Evolutionary conservation across 2,113 vertebrate species (phyloP).

Genomic region (Phyllostomus discolor): DNA sequence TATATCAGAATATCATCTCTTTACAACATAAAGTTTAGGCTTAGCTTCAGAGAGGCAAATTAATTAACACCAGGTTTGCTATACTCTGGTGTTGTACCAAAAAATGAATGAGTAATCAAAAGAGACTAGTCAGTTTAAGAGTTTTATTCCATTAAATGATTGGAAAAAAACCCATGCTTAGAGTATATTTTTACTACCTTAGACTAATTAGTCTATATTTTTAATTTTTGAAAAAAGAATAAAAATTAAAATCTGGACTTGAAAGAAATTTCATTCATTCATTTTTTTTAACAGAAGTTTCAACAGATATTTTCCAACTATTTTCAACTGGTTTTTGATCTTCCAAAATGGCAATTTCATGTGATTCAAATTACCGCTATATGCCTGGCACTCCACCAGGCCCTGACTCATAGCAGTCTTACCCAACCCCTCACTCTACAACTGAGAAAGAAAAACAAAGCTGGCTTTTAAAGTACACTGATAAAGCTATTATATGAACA

Average conservation of each 20-base stretch:
- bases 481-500: constrained; percentile 29
- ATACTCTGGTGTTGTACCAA: not conserved
- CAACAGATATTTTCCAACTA: not conserved
- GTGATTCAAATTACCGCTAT: not conserved
- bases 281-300: not conserved
- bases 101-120: not conserved
- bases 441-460: constrained; percentile 27
- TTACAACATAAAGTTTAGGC: not conserved
- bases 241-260: constrained; percentile 18
- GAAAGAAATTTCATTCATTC: not conserved
- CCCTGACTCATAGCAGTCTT: not conserved
- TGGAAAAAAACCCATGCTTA: not conserved
- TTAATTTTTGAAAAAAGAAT: not conserved
- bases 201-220: not conserved
- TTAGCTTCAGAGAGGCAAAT: not conserved
- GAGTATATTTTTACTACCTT: not conserved
- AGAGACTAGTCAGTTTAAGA: not conserved
- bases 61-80: not conserved
- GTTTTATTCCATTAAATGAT: not conserved
- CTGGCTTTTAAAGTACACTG: not conserved
- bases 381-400: not conserved
- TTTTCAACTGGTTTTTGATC: not conserved
- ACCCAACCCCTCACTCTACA: not conserved
- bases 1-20: not conserved
- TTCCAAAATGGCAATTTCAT: not conserved